Evolutionary conservation across 2,113 vertebrate genomes (phyloP).

Genomic region (Antechinus flavipes): DNA sequence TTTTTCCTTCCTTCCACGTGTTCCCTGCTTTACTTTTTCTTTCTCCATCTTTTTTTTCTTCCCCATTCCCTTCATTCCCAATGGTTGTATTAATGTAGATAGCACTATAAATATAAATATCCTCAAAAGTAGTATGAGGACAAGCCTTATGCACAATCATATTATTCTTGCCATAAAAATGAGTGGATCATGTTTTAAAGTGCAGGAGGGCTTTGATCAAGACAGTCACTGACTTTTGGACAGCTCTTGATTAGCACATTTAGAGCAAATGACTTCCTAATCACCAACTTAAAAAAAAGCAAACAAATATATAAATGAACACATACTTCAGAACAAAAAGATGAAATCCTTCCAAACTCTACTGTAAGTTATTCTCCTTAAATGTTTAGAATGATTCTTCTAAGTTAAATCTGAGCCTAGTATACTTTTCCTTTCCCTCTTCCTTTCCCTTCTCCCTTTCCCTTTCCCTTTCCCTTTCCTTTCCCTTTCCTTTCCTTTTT

Average conservation of each 20-base stretch:
- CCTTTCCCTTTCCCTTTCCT: no score
- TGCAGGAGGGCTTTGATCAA: slow-evolving; percentile 65
- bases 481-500: no score
- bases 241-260: slow-evolving; percentile 60
- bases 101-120: slow-evolving; percentile 68
- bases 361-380: slow-evolving; percentile 21
- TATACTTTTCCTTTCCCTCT: not conserved
- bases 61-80: slow-evolving; percentile 70
- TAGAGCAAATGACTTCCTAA: slow-evolving; percentile 54
- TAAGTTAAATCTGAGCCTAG: slow-evolving; percentile 21
- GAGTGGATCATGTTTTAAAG: slow-evolving; percentile 76
- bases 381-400: slow-evolving; percentile 11
- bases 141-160: slow-evolving; percentile 67
- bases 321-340: not conserved
- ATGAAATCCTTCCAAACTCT: not conserved
- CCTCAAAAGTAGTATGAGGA: slow-evolving; percentile 77
- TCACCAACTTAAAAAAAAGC: slow-evolving; percentile 58
- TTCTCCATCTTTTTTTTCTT: not conserved
- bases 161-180: slow-evolving; percentile 75
- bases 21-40: not conserved
- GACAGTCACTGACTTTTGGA: slow-evolving; percentile 44
- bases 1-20: not conserved
- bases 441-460: no score
- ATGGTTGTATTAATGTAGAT: slow-evolving; percentile 75
- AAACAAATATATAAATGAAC: not conserved